Conservation (phyloP, 30 jellyfish, hydroid and myxozoan genomes). For the Hydra vulgaris region DNA sequence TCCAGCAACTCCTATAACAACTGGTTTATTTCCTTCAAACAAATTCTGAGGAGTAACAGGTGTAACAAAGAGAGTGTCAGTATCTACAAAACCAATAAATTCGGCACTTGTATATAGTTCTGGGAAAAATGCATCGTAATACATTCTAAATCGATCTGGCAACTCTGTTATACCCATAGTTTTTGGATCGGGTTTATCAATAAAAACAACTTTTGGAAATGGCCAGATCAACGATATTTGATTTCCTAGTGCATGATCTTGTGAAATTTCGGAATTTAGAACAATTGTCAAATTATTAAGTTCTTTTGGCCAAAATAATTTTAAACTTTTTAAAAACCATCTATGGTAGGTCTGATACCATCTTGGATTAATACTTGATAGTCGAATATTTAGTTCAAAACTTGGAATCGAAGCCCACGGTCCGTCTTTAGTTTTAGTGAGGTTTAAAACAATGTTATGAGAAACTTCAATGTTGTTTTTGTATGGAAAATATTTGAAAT, state of each 20-base stretch:
- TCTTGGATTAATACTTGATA: too few species aligned
- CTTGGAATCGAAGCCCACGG: too few species aligned
- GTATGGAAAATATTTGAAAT: too few species aligned
- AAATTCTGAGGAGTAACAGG: slow-evolving; percentile 50
- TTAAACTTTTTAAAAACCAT: too few species aligned
- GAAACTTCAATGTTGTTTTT: too few species aligned
- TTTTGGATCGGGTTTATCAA: slow-evolving; percentile 16
- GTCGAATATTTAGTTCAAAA: too few species aligned
- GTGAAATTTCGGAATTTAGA: slow-evolving; percentile 34
- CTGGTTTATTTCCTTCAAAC: too few species aligned
- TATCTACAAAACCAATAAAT: slow-evolving; percentile 53
- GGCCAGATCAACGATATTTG: slow-evolving; percentile 35
- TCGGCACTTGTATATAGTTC: slow-evolving; percentile 38
- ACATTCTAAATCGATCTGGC: slow-evolving; percentile 43
- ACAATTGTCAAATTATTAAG: slow-evolving; percentile 32
- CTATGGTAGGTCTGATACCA: too few species aligned
- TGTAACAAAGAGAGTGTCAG: slow-evolving; percentile 42
- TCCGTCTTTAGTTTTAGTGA: too few species aligned
- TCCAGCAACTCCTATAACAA: slow-evolving; percentile 11
- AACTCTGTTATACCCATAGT: slow-evolving; percentile 20
- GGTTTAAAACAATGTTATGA: too few species aligned
- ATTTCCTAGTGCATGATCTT: slow-evolving; percentile 40
- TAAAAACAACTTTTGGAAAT: slow-evolving; percentile 31
- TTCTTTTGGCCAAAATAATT: slow-evolving; percentile 47
- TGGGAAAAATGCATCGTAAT: slow-evolving; percentile 38